These are phyloP conservation scores for Allophyes oxyacanthae DNA, from an alignment of 2,888 invertebrate species.

Conservation along the genomic window DNA sequence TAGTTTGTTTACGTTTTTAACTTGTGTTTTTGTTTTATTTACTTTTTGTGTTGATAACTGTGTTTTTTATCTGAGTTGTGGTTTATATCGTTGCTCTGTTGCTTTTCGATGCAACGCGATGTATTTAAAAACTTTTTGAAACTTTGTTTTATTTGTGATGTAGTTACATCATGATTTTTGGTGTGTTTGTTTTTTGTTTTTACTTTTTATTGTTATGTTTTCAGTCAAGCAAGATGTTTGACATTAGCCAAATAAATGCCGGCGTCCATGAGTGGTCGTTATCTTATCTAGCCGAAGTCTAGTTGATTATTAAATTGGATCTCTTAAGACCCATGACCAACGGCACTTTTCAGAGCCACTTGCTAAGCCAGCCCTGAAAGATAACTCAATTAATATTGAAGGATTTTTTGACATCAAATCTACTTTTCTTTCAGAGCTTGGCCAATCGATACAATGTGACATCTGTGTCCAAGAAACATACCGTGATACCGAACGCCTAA, in stretches of 20 bases:
- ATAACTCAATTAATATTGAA: no score
- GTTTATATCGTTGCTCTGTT: neutral
- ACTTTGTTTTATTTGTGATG: no score
- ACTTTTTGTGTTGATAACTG: conserved; percentile 30
- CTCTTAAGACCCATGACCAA: no score
- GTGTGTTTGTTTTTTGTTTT: neutral
- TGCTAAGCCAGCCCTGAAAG: no score
- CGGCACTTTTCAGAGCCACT: no score
- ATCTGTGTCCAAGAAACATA: no score
- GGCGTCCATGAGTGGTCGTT: conserved; percentile 2
- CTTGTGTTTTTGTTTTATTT: conserved; percentile 37
- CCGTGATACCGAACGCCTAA: no score
- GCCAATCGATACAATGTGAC: no score
- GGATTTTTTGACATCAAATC: no score
- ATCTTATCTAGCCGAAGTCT: conserved; percentile 9
- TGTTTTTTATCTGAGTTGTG: conserved; percentile 26
- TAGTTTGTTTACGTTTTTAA: conserved; percentile 46
- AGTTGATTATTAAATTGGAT: neutral
- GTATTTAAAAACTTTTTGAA: conserved; percentile 10
- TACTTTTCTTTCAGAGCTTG: no score
- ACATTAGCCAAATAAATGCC: conserved; percentile 2
- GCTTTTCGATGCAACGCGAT: conserved; percentile 27
- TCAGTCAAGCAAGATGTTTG: neutral
- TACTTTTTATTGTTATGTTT: conserved; percentile 7
- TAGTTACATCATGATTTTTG: no score